Conservation (phyloP, 2,113 vertebrate genomes). For the Poeciliopsis retropinna region DNA sequence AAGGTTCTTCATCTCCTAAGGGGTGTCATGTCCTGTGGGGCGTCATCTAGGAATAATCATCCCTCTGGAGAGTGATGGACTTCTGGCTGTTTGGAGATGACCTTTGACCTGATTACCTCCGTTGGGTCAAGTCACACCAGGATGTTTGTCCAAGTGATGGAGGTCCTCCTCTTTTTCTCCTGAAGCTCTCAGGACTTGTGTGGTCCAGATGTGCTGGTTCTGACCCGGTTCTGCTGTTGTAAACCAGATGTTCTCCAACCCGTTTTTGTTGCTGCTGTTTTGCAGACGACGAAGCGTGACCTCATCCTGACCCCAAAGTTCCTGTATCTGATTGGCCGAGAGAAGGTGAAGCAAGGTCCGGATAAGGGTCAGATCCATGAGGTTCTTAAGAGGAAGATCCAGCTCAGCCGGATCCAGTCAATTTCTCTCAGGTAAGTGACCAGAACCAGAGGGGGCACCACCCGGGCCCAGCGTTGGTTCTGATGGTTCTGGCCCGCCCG, state of each 20-base stretch:
- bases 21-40: no score
- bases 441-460: neutral
- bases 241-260: neutral
- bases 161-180: no score
- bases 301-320: conserved; percentile 83
- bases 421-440: conserved; percentile 82
- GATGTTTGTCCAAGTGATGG: no score
- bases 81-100: no score
- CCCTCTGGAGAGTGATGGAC: no score
- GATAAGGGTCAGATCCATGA: conserved; percentile 85
- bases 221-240: neutral
- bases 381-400: conserved; percentile 85
- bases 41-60: no score
- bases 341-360: conserved; percentile 86
- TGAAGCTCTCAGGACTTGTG: no score
- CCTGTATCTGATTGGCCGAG: conserved; percentile 86
- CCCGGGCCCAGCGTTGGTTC: no score
- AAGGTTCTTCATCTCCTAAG: no score
- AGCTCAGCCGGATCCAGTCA: conserved; percentile 82
- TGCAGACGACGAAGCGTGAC: conserved; percentile 83
- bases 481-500: neutral
- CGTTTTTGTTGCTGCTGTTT: neutral
- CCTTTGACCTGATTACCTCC: no score
- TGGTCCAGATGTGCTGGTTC: neutral
- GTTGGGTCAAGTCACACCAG: no score